Conservation (phyloP, 2,113 vertebrate species). For the Onychostoma macrolepis region DNA sequence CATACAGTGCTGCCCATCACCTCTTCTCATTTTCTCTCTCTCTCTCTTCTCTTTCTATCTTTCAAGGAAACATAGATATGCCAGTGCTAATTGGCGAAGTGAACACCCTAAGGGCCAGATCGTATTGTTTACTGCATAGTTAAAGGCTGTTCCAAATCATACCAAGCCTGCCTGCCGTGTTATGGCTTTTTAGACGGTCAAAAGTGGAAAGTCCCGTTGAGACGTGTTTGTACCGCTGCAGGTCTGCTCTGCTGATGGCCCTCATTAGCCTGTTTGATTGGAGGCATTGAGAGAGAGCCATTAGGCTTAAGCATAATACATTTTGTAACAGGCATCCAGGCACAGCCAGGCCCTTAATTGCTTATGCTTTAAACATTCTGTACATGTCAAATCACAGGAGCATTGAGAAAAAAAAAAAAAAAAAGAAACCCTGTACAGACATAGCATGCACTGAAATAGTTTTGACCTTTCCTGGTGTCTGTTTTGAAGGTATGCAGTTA, state of each 20-base stretch:
- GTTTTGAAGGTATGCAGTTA: not conserved
- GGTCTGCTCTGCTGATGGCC: conserved; percentile 9
- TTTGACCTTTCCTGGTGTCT: not conserved
- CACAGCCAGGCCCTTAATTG: not conserved
- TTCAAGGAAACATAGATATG: conserved; percentile 29
- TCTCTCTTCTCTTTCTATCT: not conserved
- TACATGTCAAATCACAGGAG: not conserved
- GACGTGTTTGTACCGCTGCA: conserved; percentile 11
- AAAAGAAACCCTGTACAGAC: not conserved
- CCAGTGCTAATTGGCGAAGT: conserved; percentile 2
- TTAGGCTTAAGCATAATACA: conserved; percentile 8
- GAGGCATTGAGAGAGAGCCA: conserved; percentile 19
- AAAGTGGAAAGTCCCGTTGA: conserved; percentile 7
- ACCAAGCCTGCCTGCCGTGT: conserved; percentile 28
- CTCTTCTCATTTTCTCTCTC: not conserved
- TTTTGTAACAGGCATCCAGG: not conserved
- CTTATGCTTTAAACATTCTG: not conserved
- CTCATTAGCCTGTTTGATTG: conserved; percentile 39
- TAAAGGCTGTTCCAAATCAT: conserved; percentile 26
- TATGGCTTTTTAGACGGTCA: conserved; percentile 9
- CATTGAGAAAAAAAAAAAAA: not conserved
- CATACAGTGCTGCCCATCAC: not conserved
- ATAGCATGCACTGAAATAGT: not conserved
- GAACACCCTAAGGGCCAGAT: conserved; percentile 20
- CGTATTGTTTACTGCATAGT: conserved; percentile 29